Conservation (phyloP, 2,797 vertebrate species). For the Sphenopsis melanotis region DNA sequence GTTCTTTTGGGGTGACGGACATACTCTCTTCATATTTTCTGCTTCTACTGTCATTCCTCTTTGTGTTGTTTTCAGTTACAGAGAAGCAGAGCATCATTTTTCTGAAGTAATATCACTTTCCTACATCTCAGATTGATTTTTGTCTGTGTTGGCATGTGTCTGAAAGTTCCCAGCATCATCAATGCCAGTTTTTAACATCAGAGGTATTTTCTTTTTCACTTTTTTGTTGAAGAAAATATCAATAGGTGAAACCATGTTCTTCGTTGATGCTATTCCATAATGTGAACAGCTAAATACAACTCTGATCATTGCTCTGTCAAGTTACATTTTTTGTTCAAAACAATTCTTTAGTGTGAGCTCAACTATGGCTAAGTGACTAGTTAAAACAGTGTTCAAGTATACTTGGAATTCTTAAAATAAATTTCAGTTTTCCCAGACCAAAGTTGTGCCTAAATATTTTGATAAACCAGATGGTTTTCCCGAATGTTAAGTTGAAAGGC, state of each 20-base stretch:
- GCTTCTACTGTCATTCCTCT: background rate
- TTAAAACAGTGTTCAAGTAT: background rate
- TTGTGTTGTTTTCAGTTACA: background rate
- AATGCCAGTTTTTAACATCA: background rate
- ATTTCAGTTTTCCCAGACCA: background rate
- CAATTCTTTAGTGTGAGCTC: background rate
- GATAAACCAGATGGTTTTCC: background rate
- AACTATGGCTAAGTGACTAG: background rate
- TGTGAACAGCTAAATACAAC: background rate
- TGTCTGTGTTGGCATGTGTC: background rate
- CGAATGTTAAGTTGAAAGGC: background rate
- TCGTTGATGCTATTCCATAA: background rate
- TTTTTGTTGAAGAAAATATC: background rate
- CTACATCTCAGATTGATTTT: background rate
- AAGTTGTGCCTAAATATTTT: background rate
- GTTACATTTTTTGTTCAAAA: background rate
- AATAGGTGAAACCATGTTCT: background rate
- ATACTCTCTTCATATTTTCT: background rate
- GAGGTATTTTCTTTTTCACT: background rate
- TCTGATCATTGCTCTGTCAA: background rate
- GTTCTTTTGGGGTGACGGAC: background rate
- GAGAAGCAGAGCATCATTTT: background rate
- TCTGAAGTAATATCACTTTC: background rate
- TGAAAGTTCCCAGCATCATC: background rate
- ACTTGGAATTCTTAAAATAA: background rate